These are phyloP conservation scores for Cerastoderma edule DNA, from an alignment of 2,888 invertebrate species.

Conservation along the genomic window DNA sequence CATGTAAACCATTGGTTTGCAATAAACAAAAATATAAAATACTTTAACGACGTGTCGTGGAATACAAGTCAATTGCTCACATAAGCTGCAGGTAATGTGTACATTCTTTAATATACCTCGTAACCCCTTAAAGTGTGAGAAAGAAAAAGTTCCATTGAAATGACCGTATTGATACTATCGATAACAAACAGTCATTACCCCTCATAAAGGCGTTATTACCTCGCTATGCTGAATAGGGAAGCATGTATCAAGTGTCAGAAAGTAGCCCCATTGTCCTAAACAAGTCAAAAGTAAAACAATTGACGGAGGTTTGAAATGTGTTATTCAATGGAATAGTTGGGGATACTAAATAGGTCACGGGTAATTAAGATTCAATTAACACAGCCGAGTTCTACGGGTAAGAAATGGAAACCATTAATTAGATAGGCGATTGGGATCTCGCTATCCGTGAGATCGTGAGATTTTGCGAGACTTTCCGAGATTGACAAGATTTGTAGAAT, in stretches of 20 bases:
- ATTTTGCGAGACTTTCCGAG: constrained; percentile 10
- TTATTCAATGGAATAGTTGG: constrained; percentile 20
- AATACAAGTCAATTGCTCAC: too few relatives aligned
- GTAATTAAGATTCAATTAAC: constrained; percentile 58
- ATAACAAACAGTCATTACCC: constrained; percentile 7
- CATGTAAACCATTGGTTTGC: too few relatives aligned
- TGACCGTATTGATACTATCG: neutral
- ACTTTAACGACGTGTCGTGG: too few relatives aligned
- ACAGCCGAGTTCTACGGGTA: constrained; percentile 36
- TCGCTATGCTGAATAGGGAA: neutral
- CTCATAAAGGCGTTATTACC: constrained; percentile 6
- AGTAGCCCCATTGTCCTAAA: constrained; percentile 29
- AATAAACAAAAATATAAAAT: too few relatives aligned
- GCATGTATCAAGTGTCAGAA: constrained; percentile 8
- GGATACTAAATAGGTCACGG: constrained; percentile 35
- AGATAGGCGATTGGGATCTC: constrained; percentile 33
- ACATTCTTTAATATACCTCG: too few relatives aligned
- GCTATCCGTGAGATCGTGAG: constrained; percentile 1
- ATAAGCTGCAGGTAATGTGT: too few relatives aligned
- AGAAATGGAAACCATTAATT: constrained; percentile 54
- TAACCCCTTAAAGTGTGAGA: too few relatives aligned
- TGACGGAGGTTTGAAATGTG: neutral
- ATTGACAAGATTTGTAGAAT: neutral
- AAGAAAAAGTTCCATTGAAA: constrained; percentile 3
- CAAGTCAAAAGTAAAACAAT: constrained; percentile 19